Percentiles rank a stretch among this genome's conserved stretches.
These are phyloP conservation scores for Yponomeuta sedellus DNA, from an alignment of 2,888 invertebrate species.

Conservation along the genomic window DNA sequence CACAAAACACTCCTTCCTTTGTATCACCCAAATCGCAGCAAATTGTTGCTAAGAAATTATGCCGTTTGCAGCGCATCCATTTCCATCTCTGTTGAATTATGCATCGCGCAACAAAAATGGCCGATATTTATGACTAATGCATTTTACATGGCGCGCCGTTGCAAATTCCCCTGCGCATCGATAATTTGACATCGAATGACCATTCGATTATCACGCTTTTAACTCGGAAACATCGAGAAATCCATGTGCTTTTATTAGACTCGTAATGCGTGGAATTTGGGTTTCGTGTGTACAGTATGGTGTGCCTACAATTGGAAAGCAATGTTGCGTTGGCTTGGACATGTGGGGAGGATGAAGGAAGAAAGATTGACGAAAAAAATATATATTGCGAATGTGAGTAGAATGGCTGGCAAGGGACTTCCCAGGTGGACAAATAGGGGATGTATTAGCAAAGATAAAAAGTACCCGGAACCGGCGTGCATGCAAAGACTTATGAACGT, in stretches of 20 bases:
- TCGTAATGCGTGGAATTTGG: neutral
- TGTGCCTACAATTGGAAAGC: no score
- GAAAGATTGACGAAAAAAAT: no score
- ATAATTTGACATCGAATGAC: conserved; percentile 32
- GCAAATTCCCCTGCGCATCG: conserved; percentile 24
- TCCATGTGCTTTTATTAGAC: neutral
- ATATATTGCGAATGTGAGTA: no score
- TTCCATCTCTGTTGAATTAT: neutral
- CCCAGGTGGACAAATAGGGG: no score
- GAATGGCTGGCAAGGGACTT: no score
- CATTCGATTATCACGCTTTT: conserved; percentile 22
- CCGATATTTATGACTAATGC: conserved; percentile 14
- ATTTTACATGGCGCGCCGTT: conserved; percentile 10
- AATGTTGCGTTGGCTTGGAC: no score
- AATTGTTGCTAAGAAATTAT: neutral
- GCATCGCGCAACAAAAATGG: conserved; percentile 3
- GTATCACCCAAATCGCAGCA: neutral
- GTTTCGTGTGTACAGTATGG: no score
- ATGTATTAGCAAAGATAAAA: no score
- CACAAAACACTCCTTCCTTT: neutral
- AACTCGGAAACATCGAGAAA: conserved; percentile 2
- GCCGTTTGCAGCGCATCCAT: neutral
- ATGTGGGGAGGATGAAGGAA: no score
- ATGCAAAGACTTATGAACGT: no score
- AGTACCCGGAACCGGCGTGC: no score